Conservation (phyloP, 2,797 vertebrate species). For the Epinephelus coioides region DNA sequence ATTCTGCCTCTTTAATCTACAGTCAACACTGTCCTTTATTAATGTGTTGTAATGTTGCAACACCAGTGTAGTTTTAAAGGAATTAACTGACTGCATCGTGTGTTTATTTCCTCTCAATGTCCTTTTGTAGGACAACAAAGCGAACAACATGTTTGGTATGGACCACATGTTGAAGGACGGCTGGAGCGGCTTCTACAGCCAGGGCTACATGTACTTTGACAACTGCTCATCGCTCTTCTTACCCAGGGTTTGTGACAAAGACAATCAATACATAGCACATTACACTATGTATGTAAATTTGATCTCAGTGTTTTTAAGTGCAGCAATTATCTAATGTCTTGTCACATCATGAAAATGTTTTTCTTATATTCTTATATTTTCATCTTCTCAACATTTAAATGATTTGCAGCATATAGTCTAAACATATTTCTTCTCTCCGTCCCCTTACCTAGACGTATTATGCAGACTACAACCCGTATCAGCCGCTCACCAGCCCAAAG, state of each 20-base stretch:
- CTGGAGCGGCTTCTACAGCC: conserved; percentile 87
- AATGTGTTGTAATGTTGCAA: neutral
- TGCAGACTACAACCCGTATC: conserved; percentile 86
- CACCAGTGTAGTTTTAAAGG: neutral
- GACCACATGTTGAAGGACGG: conserved; percentile 83
- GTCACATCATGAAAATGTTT: neutral
- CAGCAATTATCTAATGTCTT: neutral
- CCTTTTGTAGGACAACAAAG: conserved; percentile 78
- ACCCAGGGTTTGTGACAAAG: conserved; percentile 86
- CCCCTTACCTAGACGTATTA: conserved; percentile 85
- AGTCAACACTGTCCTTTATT: neutral
- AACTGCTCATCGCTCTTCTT: conserved; percentile 91
- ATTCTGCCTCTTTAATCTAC: neutral
- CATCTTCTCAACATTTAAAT: neutral
- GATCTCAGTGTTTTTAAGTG: too few relatives aligned
- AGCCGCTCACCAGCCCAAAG: conserved; percentile 84
- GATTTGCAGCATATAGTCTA: neutral
- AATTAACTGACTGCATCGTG: neutral
- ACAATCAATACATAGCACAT: too few relatives aligned
- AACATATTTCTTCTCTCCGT: neutral
- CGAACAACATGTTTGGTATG: conserved; percentile 81
- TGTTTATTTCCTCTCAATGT: neutral
- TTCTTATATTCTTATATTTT: neutral
- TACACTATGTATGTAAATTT: too few relatives aligned
- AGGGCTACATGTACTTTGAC: conserved; percentile 84